Evolutionary conservation across 2,888 invertebrate species (phyloP).

Genomic region (Neoitamus cyanurus): DNA sequence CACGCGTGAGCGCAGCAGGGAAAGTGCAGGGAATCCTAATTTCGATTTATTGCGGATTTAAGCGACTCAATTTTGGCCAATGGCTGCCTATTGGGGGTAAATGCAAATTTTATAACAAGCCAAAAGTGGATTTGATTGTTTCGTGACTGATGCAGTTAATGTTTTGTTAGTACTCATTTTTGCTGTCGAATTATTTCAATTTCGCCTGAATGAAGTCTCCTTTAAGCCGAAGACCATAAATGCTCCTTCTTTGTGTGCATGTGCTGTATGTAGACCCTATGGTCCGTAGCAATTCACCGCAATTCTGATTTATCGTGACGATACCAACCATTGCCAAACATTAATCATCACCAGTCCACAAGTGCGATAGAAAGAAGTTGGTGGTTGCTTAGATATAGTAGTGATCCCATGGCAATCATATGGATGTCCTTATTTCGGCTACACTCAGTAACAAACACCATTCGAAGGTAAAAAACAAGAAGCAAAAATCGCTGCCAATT

Average conservation of each 20-base stretch:
- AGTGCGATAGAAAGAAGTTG: slow-evolving; percentile 15
- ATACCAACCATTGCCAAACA: slow-evolving; percentile 16
- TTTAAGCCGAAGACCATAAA: not conserved
- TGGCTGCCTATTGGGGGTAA: not conserved
- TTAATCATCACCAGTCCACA: slow-evolving; percentile 3
- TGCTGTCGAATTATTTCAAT: not conserved
- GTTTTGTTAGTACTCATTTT: not conserved
- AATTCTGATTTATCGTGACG: slow-evolving; percentile 31
- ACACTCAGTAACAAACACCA: not conserved
- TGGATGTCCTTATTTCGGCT: not conserved
- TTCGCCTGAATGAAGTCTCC: not conserved
- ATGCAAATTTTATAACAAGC: not conserved
- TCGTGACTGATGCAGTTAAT: not conserved
- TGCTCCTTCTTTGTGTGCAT: not conserved
- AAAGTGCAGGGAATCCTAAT: slow-evolving; percentile 43
- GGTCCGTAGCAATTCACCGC: not conserved
- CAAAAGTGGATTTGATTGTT: not conserved
- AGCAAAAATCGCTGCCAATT: slow-evolving; percentile 12
- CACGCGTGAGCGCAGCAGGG: not conserved
- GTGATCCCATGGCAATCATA: not conserved
- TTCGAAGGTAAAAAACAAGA: not conserved
- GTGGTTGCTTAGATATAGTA: not conserved
- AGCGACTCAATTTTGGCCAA: not conserved
- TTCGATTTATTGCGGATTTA: slow-evolving; percentile 33
- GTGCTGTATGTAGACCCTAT: not conserved